These are phyloP conservation scores for Enteromius trimaculatus DNA, from an alignment of 2,797 vertebrate genomes.

Conservation along the genomic window DNA sequence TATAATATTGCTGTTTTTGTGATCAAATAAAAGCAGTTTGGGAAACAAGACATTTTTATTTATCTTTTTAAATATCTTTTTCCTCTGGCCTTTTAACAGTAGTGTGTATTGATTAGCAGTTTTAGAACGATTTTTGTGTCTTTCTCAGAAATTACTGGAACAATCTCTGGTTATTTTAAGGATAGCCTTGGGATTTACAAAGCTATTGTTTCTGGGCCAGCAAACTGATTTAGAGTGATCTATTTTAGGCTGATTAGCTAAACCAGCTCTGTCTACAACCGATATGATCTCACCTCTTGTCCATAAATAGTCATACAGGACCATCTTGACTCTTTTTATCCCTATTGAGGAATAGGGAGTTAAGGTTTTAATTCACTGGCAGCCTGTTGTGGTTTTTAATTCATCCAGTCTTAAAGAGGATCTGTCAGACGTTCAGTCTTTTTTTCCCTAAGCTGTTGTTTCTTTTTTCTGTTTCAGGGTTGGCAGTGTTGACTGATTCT, in stretches of 20 bases:
- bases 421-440: constrained; percentile 4
- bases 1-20: background rate
- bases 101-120: background rate
- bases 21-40: background rate
- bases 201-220: background rate
- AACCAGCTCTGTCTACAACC: constrained; percentile 2
- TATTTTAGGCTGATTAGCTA: constrained; percentile 24
- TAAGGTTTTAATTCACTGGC: constrained; percentile 17
- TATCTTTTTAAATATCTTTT: background rate
- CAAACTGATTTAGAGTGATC: background rate
- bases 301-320: constrained; percentile 17
- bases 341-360: constrained; percentile 1
- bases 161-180: constrained; percentile 10
- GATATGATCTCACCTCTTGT: background rate
- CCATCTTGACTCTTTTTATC: background rate
- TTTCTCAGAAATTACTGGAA: background rate
- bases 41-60: background rate
- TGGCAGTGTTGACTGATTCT: constrained; percentile 82
- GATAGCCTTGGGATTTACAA: background rate
- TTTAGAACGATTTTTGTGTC: background rate
- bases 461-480: constrained; percentile 72
- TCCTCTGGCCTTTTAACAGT: background rate
- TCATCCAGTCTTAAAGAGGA: background rate
- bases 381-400: background rate
- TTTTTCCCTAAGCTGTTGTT: background rate